These are phyloP conservation scores for Dascyllus trimaculatus DNA, from an alignment of 2,113 vertebrate genomes.

Conservation along the genomic window DNA sequence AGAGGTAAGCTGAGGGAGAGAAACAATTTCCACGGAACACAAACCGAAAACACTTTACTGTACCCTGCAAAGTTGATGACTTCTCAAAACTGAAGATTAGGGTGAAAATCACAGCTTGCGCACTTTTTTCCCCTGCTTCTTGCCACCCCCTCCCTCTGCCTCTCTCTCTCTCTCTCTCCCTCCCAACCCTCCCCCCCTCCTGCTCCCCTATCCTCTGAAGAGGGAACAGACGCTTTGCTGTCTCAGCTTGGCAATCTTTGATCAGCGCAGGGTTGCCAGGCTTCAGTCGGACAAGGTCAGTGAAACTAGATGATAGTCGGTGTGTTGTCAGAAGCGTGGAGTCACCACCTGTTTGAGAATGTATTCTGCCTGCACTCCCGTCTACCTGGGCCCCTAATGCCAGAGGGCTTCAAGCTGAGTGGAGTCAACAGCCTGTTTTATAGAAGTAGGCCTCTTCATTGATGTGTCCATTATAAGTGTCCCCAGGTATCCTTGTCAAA, in stretches of 20 bases:
- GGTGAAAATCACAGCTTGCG: constrained; percentile 41
- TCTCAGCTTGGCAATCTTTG: constrained; percentile 71
- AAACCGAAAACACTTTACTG: constrained; percentile 58
- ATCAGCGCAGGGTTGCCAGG: constrained; percentile 64
- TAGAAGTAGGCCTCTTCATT: constrained; percentile 36
- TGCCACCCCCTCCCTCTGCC: not conserved
- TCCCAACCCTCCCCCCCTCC: not conserved
- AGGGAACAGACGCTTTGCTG: constrained; percentile 68
- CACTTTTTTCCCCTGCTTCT: constrained; percentile 8
- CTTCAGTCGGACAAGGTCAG: constrained; percentile 73
- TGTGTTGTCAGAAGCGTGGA: constrained; percentile 55
- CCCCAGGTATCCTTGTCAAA: constrained; percentile 63
- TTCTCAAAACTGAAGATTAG: constrained; percentile 65
- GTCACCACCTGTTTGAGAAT: constrained; percentile 71
- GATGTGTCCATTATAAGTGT: constrained; percentile 61
- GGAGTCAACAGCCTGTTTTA: constrained; percentile 57
- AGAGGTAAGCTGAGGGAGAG: constrained; percentile 37
- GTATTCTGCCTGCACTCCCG: constrained; percentile 33
- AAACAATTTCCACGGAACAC: constrained; percentile 65
- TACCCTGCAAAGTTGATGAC: constrained; percentile 72
- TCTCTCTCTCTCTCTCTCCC: not conserved
- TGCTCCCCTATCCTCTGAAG: constrained; percentile 41
- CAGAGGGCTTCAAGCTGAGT: constrained; percentile 50
- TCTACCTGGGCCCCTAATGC: constrained; percentile 29
- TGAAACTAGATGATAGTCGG: constrained; percentile 48